Base-by-base conservation (phyloP, 53 echinoderm and acorn worm genomes). In the Holothuria leucospilota region DNA sequence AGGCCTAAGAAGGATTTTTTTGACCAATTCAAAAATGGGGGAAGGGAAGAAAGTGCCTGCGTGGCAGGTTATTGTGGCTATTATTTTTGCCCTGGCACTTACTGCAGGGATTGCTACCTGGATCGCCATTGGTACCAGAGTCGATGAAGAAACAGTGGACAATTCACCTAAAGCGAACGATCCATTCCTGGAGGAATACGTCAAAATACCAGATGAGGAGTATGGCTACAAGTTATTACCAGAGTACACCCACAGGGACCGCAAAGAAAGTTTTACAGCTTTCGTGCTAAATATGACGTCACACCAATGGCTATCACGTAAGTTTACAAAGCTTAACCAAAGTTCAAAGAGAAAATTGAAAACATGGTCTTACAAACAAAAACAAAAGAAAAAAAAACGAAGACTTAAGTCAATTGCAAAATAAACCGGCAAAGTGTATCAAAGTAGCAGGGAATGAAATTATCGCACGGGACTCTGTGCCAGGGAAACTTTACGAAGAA, bases 241-340 rank as follows among this genome's bases (percentile, higher is more conserved):
- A 24, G 66, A 83, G 41, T 83, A 66, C 18, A 83, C 84, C 21
- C 63, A 53, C 25, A 39, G 87, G 13, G 39, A 49, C 65, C 25
- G 65, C 13, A 25, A 12, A 0, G 87, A 78, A 24, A 63, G 30
- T 6, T 87, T 71, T 61, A 87, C 87, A 16, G 87, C 78, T 6
- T 87, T 78, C 42, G 66, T 87, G 20, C 62, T 87, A 49, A 87
- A 87, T 53, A 87, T 87, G 87, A 87, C 87, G 61, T 78, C 87
- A 52, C 87, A 87, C 23, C 71, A 72, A 13, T 87, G 87, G 87
- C 68, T 87, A 53, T 59, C 71, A 52, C 21, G 87, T 87, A 79
- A 85, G 71, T 56, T 40, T 51, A 6, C 5, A 68, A 56, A 7
- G 56, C 18, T 56, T 56, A 16, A 4, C 49, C 0, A 56, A 56